Conservation (phyloP, 2,113 vertebrate species). For the Pygoscelis adeliae region DNA sequence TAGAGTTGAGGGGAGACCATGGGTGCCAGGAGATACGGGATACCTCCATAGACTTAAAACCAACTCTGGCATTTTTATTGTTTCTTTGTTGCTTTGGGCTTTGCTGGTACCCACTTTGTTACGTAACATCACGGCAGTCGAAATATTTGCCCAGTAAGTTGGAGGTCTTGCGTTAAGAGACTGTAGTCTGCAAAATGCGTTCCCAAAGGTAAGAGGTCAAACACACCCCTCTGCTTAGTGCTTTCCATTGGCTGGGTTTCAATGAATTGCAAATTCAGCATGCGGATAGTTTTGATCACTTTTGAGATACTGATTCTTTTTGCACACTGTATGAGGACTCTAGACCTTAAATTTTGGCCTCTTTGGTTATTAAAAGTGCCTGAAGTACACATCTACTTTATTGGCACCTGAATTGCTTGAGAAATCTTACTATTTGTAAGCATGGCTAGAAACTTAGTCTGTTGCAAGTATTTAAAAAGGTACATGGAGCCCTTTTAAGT, state of each 20-base stretch:
- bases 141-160: slow-evolving; percentile 1
- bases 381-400: not conserved
- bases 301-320: not conserved
- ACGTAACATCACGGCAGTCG: not conserved
- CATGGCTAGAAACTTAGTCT: not conserved
- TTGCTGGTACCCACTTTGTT: not conserved
- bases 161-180: not conserved
- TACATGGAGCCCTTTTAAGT: not conserved
- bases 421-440: not conserved
- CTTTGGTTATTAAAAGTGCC: not conserved
- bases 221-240: not conserved
- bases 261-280: not conserved
- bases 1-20: not conserved
- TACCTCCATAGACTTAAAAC: not conserved
- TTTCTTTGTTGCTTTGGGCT: not conserved
- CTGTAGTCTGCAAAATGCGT: not conserved
- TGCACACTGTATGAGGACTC: not conserved
- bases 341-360: not conserved
- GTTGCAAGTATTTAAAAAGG: not conserved
- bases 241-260: slow-evolving; percentile 15
- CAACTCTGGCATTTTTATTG: not conserved
- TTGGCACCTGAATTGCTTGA: not conserved
- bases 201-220: not conserved
- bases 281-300: not conserved
- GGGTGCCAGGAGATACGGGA: not conserved